Percentiles rank a stretch among this genome's conserved stretches.
These are phyloP conservation scores for Xiphophorus hellerii DNA, from an alignment of 2,113 vertebrate genomes.

Conservation along the genomic window DNA sequence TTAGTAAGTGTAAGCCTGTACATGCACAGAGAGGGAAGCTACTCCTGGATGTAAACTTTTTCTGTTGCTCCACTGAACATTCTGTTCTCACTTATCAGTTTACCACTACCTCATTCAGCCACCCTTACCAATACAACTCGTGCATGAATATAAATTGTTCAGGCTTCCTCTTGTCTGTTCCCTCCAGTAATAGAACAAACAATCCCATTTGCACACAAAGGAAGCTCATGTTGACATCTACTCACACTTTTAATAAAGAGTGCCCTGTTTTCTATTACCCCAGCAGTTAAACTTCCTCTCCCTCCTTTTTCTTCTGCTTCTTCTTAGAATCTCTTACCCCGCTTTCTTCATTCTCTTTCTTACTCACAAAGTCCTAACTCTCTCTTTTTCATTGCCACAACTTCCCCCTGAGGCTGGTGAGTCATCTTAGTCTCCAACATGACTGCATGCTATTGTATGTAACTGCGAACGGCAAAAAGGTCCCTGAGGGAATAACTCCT, in stretches of 20 bases:
- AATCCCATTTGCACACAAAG: slow-evolving; percentile 53
- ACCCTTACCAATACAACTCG: slow-evolving; percentile 16
- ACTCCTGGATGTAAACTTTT: slow-evolving; percentile 9
- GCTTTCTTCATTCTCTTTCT: slow-evolving; percentile 1
- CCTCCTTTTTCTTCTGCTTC: slow-evolving; percentile 11
- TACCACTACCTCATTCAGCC: slow-evolving; percentile 58
- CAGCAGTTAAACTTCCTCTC: slow-evolving; percentile 42
- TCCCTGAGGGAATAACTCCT: slow-evolving; percentile 27
- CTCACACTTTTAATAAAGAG: slow-evolving; percentile 14
- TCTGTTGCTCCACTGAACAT: slow-evolving; percentile 53
- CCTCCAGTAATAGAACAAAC: slow-evolving; percentile 32
- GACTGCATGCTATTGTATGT: slow-evolving; percentile 56
- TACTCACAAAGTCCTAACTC: slow-evolving; percentile 26
- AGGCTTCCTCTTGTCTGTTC: slow-evolving; percentile 13
- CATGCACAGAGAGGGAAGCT: background rate
- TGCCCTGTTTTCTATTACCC: slow-evolving; percentile 68
- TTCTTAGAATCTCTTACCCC: slow-evolving; percentile 7
- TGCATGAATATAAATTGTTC: slow-evolving; percentile 4
- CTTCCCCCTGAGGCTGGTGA: slow-evolving; percentile 64
- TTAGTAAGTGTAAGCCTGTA: slow-evolving; percentile 12
- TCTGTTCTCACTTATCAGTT: slow-evolving; percentile 67
- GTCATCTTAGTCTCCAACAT: slow-evolving; percentile 65
- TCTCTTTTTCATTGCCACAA: slow-evolving; percentile 49
- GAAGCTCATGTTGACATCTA: slow-evolving; percentile 21
- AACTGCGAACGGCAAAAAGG: slow-evolving; percentile 27